Evolutionary conservation across 2,888 invertebrate genomes (phyloP).

Genomic region (Lithophane socia): DNA sequence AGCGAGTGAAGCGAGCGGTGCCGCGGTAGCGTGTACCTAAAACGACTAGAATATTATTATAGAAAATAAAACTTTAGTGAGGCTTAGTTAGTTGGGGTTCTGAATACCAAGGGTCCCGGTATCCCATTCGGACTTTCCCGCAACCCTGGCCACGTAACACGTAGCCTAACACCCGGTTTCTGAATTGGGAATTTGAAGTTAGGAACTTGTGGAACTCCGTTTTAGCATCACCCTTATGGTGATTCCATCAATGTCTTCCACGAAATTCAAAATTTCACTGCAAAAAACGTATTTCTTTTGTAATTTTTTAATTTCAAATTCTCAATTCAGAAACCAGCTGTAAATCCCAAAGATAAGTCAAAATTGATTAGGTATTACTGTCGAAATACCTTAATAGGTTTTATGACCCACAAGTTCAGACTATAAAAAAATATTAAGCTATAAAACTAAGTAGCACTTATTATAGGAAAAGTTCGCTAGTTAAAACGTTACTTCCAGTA

Average conservation of each 20-base stretch:
- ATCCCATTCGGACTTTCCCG: too few relatives aligned
- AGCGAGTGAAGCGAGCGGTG: too few relatives aligned
- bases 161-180: not conserved
- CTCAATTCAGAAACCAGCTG: not conserved
- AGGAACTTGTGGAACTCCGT: not conserved
- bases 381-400: constrained; percentile 31
- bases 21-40: too few relatives aligned
- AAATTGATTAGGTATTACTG: not conserved
- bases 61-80: too few relatives aligned
- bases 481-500: constrained; percentile 54
- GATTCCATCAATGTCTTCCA: not conserved
- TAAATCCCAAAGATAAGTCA: not conserved
- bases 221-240: not conserved
- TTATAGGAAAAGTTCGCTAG: constrained; percentile 57
- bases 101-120: too few relatives aligned
- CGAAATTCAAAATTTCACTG: not conserved
- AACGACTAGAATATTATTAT: too few relatives aligned
- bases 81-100: too few relatives aligned
- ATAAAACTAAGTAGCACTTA: constrained; percentile 57
- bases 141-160: too few relatives aligned
- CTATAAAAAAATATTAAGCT: constrained; percentile 48
- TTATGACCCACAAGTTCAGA: constrained; percentile 28
- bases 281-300: too few relatives aligned
- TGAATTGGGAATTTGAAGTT: not conserved
- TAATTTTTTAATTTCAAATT: not conserved